Evolutionary conservation across 2,888 invertebrate species (phyloP).

Genomic region (Schrankia costaestrigalis): DNA sequence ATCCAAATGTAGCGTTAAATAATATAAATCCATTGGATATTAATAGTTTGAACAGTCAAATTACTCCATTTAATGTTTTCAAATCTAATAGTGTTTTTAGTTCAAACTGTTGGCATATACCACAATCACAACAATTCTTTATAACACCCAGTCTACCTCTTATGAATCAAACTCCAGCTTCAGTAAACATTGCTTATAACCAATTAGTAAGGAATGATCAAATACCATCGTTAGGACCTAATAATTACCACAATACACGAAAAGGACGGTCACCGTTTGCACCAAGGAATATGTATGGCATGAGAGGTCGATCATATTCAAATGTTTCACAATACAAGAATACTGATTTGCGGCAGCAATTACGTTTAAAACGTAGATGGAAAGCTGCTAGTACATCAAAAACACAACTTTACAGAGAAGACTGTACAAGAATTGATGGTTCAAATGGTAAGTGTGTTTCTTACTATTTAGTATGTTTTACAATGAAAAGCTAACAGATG

Average conservation of each 20-base stretch:
- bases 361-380: slow-evolving; percentile 28
- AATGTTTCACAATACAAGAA: no score
- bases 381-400: no score
- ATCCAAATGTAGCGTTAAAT: slow-evolving; percentile 2
- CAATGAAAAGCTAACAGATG: no score
- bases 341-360: slow-evolving; percentile 36
- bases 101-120: slow-evolving; percentile 34
- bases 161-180: slow-evolving; percentile 18
- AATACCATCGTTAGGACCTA: background rate
- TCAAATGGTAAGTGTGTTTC: no score
- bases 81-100: slow-evolving; percentile 19
- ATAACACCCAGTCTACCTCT: slow-evolving; percentile 18
- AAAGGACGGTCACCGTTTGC: background rate
- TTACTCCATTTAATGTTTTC: slow-evolving; percentile 14
- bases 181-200: slow-evolving; percentile 12
- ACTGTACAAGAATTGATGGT: no score
- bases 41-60: slow-evolving; percentile 9
- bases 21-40: slow-evolving; percentile 10
- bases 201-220: background rate
- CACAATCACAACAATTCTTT: slow-evolving; percentile 16
- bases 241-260: background rate
- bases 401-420: slow-evolving; percentile 10
- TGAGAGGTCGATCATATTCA: no score
- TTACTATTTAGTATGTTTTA: no score
- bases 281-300: no score